Evolutionary conservation across 2,888 invertebrate species (phyloP).

Genomic region (Kryphioiulus occultus): DNA sequence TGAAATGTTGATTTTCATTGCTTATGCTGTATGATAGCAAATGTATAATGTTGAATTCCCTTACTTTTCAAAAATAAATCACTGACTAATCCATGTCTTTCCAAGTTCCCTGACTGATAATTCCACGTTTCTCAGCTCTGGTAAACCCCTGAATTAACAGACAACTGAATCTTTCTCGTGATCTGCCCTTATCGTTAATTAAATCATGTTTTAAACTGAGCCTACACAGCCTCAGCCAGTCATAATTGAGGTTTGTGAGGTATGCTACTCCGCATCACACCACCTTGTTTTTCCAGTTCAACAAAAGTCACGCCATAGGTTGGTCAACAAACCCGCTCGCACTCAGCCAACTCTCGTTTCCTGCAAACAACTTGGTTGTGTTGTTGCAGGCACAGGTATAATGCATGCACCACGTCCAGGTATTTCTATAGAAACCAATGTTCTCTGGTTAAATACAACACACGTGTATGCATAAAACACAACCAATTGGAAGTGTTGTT

Average conservation of each 20-base stretch:
- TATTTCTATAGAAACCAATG: background rate
- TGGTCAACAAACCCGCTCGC: constrained; percentile 2
- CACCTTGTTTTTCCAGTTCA: constrained; percentile 15
- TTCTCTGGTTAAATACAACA: background rate
- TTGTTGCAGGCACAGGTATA: background rate
- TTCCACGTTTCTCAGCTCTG: no score
- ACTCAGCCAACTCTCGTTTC: background rate
- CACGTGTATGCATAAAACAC: background rate
- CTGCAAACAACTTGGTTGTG: background rate
- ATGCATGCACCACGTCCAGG: background rate
- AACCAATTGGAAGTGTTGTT: background rate
- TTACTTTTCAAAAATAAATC: no score
- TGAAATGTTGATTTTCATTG: no score
- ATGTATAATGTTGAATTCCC: no score
- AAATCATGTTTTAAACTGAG: background rate
- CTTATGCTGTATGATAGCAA: no score
- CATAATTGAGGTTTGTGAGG: background rate
- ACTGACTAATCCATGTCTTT: no score
- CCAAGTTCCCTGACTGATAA: no score
- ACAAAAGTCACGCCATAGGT: constrained; percentile 24
- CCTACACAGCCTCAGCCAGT: background rate
- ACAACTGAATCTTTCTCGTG: no score
- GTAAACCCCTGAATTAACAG: no score
- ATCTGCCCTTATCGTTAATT: background rate
- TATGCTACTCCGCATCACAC: background rate